phyloP scores from a whole-genome alignment of 2,888 invertebrate genomes.

The Drosophila neoperkinsi region DNA sequence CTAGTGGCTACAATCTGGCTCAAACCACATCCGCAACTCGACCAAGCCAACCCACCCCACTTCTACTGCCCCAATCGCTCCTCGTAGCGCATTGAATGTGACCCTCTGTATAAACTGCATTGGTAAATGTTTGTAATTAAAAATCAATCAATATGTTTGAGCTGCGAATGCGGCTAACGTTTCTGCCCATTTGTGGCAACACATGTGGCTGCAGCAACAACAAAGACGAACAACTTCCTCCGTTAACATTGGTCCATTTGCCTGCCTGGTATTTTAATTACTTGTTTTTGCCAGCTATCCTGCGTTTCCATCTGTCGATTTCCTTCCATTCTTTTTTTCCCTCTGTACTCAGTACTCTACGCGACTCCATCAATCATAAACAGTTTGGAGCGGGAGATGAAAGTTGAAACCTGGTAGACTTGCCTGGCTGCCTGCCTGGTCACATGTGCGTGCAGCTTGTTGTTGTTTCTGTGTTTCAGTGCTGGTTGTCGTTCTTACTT shows the following conservation, averaged over 20 bases:
- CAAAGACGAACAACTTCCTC: constrained; percentile 4
- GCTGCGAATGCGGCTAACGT: constrained; percentile 45
- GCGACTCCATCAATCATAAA: constrained; percentile 64
- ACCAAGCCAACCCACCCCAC: not conserved
- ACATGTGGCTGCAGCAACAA: constrained; percentile 65
- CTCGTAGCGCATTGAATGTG: constrained; percentile 19
- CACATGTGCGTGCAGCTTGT: constrained; percentile 52
- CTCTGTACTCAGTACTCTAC: not conserved
- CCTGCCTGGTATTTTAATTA: constrained; percentile 81
- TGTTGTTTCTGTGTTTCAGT: not conserved
- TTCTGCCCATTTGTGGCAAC: constrained; percentile 69
- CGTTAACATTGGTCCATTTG: constrained; percentile 57
- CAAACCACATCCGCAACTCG: not conserved
- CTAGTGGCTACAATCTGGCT: constrained; percentile 28
- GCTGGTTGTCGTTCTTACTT: constrained; percentile 19
- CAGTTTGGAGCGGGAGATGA: constrained; percentile 7
- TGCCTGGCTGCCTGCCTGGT: constrained; percentile 5
- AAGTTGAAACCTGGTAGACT: constrained; percentile 2
- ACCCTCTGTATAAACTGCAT: constrained; percentile 54
- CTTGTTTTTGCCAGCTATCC: constrained; percentile 48
- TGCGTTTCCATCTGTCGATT: constrained; percentile 42
- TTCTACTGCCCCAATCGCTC: not conserved
- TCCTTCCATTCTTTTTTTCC: constrained; percentile 10
- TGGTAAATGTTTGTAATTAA: constrained; percentile 77
- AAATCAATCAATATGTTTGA: constrained; percentile 77